Evolutionary conservation across 2,113 vertebrate species (phyloP), one percentile per base, ranked within the genome.

Genomic region (Psophia crepitans): DNA sequence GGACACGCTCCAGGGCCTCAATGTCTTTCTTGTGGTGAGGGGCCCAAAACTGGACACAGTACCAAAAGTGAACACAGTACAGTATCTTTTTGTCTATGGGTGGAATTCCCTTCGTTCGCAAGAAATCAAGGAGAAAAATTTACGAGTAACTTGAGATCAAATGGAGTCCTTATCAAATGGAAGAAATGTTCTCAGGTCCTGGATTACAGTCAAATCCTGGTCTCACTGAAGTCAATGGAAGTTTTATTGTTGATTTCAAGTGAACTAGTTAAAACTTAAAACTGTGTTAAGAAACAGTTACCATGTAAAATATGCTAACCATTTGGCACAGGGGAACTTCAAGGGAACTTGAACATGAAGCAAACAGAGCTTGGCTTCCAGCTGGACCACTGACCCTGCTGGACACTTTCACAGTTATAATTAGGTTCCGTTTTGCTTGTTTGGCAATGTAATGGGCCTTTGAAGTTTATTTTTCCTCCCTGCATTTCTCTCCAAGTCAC

Each of bases 381-480:
- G 71, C 44, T 85, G 78, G 82, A 80, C n/a, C 71, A 70, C 16
- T 85, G 82, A 95, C n/a, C 39, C 71, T 74, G 9, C 49, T 89
- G 84, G 66, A 32, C 65, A 69, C 30, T 61, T 64, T 57, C 9
- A 26, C 12, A 65, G 39, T 14, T 82, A 71, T 79, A 91, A 89
- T 82, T 71, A 79, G 17, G 48, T 74, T 79, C 20, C 41, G 77
- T 90, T 90, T 93, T 22, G 24, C 49, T 91, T 46, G 13, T 73
- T 89, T 82, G 93, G 37, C 58, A 85, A n/a, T 37, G 49, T 28
- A 87, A 44, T 37, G 12, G 12, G 32, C 54, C 71, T 96, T 91
- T 94, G 78, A 96, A 91, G 84, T 63, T 46, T 73, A 0, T 56
- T 69, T 94, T 96, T 94, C 75, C 63, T 95, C 58, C 37, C 49